Conservation (phyloP, 2,113 vertebrate genomes). For the Sigmodon hispidus region DNA sequence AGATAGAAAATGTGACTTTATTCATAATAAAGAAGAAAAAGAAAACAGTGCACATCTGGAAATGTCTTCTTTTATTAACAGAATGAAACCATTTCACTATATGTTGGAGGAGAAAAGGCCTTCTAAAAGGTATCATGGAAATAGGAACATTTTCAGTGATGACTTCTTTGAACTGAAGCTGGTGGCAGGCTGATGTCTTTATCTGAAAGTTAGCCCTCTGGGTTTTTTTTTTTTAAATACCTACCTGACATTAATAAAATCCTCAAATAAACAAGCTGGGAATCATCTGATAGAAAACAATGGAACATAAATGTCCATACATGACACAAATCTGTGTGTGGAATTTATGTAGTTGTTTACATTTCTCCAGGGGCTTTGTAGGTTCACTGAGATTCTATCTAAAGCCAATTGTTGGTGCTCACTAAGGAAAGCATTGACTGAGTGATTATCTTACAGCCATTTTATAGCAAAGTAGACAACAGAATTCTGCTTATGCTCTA, state of each 20-base stretch:
- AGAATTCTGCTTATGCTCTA: slow-evolving; percentile 71
- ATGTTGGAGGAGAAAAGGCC: neutral
- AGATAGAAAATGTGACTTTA: too few species aligned
- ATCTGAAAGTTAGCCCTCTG: slow-evolving; percentile 26
- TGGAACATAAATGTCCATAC: slow-evolving; percentile 18
- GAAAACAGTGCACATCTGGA: slow-evolving; percentile 43
- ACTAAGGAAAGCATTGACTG: slow-evolving; percentile 62
- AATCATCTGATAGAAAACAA: slow-evolving; percentile 66
- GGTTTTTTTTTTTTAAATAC: slow-evolving; percentile 26
- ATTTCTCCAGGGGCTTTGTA: slow-evolving; percentile 52
- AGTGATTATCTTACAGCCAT: slow-evolving; percentile 82
- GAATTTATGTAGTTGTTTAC: slow-evolving; percentile 49
- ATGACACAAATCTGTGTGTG: slow-evolving; percentile 11
- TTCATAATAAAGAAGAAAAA: too few species aligned
- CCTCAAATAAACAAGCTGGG: slow-evolving; percentile 48
- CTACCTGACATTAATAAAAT: neutral
- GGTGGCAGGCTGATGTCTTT: slow-evolving; percentile 8
- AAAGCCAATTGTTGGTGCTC: slow-evolving; percentile 40
- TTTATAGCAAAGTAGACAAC: slow-evolving; percentile 78
- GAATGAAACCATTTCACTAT: slow-evolving; percentile 41
- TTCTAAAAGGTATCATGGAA: slow-evolving; percentile 43
- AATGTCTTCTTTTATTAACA: slow-evolving; percentile 62
- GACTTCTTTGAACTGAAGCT: neutral
- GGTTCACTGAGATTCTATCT: slow-evolving; percentile 65
- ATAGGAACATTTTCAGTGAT: slow-evolving; percentile 14